Conservation (phyloP, 2,888 invertebrate species). For the Rhopalosiphum nymphaeae region DNA sequence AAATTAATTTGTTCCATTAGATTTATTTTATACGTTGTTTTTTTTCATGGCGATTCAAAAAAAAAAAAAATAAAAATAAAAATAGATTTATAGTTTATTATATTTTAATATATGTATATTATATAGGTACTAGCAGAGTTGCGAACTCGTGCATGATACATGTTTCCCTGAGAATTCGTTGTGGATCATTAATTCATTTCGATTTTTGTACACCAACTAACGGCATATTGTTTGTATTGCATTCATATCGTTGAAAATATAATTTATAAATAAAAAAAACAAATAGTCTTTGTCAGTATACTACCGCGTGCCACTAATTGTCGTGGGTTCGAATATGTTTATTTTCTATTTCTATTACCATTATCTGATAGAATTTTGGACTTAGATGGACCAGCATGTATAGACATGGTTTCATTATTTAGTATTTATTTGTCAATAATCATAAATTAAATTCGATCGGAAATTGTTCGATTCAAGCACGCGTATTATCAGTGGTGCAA, state of each 20-base stretch:
- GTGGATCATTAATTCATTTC: slow-evolving; percentile 47
- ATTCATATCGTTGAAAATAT: slow-evolving; percentile 11
- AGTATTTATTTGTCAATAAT: background rate
- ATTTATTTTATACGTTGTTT: slow-evolving; percentile 27
- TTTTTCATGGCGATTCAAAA: background rate
- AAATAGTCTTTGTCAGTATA: background rate
- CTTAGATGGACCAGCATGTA: background rate
- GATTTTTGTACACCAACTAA: background rate
- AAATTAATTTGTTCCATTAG: slow-evolving; percentile 44
- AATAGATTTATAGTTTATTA: background rate
- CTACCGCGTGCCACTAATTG: background rate
- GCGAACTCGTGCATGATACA: background rate
- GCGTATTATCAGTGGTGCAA: too few species aligned
- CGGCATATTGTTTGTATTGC: background rate
- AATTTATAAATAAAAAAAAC: background rate
- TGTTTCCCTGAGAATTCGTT: slow-evolving; percentile 24
- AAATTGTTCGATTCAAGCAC: background rate
- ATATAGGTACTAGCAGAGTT: background rate
- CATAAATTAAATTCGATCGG: background rate
- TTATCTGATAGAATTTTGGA: background rate
- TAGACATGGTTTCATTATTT: background rate
- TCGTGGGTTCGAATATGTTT: background rate
- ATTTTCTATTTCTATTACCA: background rate
- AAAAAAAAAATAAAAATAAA: too few species aligned
- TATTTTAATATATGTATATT: background rate